These are phyloP conservation scores for Trissolcus basalis DNA, from an alignment of 1,140 invertebrate species.

Conservation along the genomic window DNA sequence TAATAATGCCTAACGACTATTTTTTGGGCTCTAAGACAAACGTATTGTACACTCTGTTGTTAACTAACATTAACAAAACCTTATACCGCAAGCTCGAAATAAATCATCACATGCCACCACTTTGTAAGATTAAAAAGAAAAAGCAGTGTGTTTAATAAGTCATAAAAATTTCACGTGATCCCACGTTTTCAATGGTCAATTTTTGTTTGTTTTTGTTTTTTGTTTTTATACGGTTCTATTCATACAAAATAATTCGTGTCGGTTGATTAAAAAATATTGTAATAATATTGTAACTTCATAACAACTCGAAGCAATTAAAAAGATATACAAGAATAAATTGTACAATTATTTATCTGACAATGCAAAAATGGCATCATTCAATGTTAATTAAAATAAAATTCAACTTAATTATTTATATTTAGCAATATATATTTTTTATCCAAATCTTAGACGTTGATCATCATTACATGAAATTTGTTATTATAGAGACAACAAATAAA, in stretches of 20 bases:
- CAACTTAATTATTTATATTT: too few species aligned
- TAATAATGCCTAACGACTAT: slow-evolving; percentile 43
- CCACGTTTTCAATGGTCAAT: slow-evolving; percentile 15
- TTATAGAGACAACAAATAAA: too few species aligned
- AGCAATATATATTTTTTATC: too few species aligned
- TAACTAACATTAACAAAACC: slow-evolving; percentile 58
- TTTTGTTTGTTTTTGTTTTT: background rate
- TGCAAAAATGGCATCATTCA: slow-evolving; percentile 10
- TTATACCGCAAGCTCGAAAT: slow-evolving; percentile 57
- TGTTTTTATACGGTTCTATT: background rate
- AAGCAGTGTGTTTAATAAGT: slow-evolving; percentile 46
- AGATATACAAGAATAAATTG: too few species aligned
- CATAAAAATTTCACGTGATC: slow-evolving; percentile 51
- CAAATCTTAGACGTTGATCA: too few species aligned
- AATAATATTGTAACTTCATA: too few species aligned
- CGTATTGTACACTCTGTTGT: slow-evolving; percentile 55
- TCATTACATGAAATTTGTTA: too few species aligned
- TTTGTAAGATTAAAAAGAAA: slow-evolving; percentile 38
- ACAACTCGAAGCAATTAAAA: too few species aligned
- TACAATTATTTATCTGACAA: slow-evolving; percentile 16
- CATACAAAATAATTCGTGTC: too few species aligned
- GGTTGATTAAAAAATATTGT: too few species aligned
- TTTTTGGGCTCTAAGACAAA: slow-evolving; percentile 42
- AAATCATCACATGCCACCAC: slow-evolving; percentile 56
- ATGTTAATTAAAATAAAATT: background rate